These are phyloP conservation scores for Papilio elwesi DNA, from an alignment of 2,888 invertebrate species.

Conservation along the genomic window DNA sequence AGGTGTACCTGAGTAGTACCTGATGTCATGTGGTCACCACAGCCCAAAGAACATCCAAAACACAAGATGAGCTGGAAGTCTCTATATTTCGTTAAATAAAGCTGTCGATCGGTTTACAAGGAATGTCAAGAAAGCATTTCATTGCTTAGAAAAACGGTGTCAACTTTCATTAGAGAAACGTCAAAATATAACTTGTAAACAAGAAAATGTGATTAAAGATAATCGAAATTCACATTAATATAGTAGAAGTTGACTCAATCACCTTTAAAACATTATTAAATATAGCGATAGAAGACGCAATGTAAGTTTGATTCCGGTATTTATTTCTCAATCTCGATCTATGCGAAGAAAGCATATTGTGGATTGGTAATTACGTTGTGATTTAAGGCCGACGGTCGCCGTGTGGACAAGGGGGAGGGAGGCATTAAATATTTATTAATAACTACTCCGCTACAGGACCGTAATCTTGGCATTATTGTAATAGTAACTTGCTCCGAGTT, in stretches of 20 bases:
- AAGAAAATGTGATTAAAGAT: constrained; percentile 18
- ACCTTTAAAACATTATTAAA: constrained; percentile 17
- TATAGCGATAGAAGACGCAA: constrained; percentile 47
- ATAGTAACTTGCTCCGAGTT: constrained; percentile 65
- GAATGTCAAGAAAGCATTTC: constrained; percentile 4
- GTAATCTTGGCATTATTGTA: constrained; percentile 72
- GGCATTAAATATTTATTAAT: constrained; percentile 74
- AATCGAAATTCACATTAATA: constrained; percentile 13
- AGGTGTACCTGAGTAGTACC: too few species aligned
- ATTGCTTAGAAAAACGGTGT: not conserved
- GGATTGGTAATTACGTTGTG: constrained; percentile 71
- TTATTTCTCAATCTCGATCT: constrained; percentile 66
- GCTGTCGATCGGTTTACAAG: not conserved
- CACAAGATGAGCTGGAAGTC: too few species aligned
- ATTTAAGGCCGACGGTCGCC: constrained; percentile 68
- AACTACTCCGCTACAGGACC: constrained; percentile 63
- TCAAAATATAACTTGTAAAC: not conserved
- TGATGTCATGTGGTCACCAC: too few species aligned
- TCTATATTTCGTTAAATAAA: not conserved
- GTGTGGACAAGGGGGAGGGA: constrained; percentile 70
- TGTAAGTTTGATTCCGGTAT: constrained; percentile 52
- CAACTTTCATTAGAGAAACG: constrained; percentile 12
- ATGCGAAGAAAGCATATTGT: constrained; percentile 65
- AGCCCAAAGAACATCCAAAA: too few species aligned
- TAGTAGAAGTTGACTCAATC: constrained; percentile 30